Evolutionary conservation across 2,113 vertebrate genomes (phyloP).

Genomic region (Mormyrus lacerda): DNA sequence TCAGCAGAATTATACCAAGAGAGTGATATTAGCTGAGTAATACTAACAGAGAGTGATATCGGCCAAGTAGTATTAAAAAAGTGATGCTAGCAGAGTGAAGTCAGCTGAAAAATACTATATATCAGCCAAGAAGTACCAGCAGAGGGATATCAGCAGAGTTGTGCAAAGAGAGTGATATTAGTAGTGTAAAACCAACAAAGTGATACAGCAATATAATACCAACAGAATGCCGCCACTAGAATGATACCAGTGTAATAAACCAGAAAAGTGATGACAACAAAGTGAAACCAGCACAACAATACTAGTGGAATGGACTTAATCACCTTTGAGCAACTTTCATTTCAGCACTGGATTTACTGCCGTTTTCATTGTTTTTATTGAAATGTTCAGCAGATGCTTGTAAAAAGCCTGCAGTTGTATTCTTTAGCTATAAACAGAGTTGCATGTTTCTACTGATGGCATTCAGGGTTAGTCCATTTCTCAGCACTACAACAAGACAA

Average conservation of each 20-base stretch:
- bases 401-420: not conserved
- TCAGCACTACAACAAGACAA: not conserved
- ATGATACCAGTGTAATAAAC: too few relatives aligned
- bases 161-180: not conserved
- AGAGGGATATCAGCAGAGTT: not conserved
- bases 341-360: not conserved
- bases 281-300: not conserved
- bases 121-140: not conserved
- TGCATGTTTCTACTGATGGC: not conserved
- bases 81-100: not conserved
- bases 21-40: not conserved
- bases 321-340: not conserved
- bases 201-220: not conserved
- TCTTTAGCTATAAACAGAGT: not conserved
- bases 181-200: not conserved
- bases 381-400: slow-evolving; percentile 4
- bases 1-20: too few relatives aligned
- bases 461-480: not conserved
- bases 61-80: not conserved
- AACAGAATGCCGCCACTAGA: not conserved
- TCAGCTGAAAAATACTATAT: not conserved
- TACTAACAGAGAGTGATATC: not conserved
- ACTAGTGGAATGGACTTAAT: not conserved
- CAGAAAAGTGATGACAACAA: not conserved
- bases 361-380: not conserved